Evolutionary conservation across 2,888 invertebrate genomes (phyloP).

Genomic region (Griposia aprilina): DNA sequence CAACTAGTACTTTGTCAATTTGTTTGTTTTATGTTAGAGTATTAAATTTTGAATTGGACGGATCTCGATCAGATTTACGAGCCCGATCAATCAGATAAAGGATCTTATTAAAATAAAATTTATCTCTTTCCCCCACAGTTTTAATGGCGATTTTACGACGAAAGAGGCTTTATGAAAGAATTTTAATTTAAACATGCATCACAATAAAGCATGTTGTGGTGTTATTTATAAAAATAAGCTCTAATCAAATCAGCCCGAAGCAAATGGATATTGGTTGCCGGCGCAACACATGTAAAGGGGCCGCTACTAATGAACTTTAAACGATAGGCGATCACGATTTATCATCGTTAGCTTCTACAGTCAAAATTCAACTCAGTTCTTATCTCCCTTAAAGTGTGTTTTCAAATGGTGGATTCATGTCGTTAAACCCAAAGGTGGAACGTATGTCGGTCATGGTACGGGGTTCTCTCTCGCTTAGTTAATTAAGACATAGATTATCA

Average conservation of each 20-base stretch:
- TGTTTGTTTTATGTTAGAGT: slow-evolving; percentile 81
- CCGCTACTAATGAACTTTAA: slow-evolving; percentile 79
- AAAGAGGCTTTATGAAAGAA: slow-evolving; percentile 63
- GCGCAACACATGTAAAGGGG: slow-evolving; percentile 87
- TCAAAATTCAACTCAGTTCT: slow-evolving; percentile 48
- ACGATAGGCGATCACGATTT: slow-evolving; percentile 66
- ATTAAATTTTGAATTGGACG: slow-evolving; percentile 79
- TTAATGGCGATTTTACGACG: slow-evolving; percentile 74
- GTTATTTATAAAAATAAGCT: slow-evolving; percentile 79
- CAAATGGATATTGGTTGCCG: slow-evolving; percentile 87
- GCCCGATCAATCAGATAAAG: slow-evolving; percentile 76
- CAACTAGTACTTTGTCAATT: slow-evolving; percentile 76
- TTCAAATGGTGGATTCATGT: slow-evolving; percentile 35
- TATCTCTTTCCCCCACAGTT: slow-evolving; percentile 73
- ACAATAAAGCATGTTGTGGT: slow-evolving; percentile 66
- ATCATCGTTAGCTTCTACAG: slow-evolving; percentile 47
- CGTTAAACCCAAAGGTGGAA: slow-evolving; percentile 64
- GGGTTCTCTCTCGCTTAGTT: slow-evolving; percentile 86
- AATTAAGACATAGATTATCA: slow-evolving; percentile 91
- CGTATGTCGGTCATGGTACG: slow-evolving; percentile 73
- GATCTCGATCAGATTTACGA: slow-evolving; percentile 76
- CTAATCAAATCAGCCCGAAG: slow-evolving; percentile 84
- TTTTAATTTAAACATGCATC: slow-evolving; percentile 63
- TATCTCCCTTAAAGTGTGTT: slow-evolving; percentile 53
- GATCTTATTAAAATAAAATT: slow-evolving; percentile 80